These are phyloP conservation scores for Hoplodrina ambigua DNA, from an alignment of 2,888 invertebrate genomes.

Conservation along the genomic window DNA sequence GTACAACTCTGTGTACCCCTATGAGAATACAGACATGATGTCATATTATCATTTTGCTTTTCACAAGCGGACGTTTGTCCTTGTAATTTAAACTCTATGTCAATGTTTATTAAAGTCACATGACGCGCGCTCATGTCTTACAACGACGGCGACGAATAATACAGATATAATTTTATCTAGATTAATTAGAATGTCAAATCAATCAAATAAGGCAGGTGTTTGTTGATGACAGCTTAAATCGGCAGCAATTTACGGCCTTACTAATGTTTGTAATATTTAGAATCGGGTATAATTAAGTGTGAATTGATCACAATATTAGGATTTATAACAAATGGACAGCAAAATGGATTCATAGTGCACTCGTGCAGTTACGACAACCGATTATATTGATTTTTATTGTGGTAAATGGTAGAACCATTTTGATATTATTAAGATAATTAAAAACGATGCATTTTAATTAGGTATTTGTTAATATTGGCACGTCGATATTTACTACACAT, in stretches of 20 bases:
- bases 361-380: too few relatives aligned
- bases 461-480: too few relatives aligned
- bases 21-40: not conserved
- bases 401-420: too few relatives aligned
- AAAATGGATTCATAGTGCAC: too few relatives aligned
- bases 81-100: conserved; percentile 14
- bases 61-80: not conserved
- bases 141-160: not conserved
- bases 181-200: not conserved
- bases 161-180: conserved; percentile 5
- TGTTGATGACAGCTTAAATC: conserved; percentile 7
- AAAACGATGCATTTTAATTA: too few relatives aligned
- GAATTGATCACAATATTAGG: not conserved
- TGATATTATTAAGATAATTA: too few relatives aligned
- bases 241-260: not conserved
- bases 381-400: too few relatives aligned
- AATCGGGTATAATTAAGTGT: not conserved
- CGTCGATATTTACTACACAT: too few relatives aligned
- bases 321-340: too few relatives aligned
- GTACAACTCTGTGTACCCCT: not conserved
- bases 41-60: not conserved
- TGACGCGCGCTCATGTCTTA: not conserved
- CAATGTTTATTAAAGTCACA: conserved; percentile 6
- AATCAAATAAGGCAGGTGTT: not conserved
- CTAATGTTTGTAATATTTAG: not conserved